Base-by-base conservation (phyloP, 2,888 invertebrate species). In the Cheilosia pagana region DNA sequence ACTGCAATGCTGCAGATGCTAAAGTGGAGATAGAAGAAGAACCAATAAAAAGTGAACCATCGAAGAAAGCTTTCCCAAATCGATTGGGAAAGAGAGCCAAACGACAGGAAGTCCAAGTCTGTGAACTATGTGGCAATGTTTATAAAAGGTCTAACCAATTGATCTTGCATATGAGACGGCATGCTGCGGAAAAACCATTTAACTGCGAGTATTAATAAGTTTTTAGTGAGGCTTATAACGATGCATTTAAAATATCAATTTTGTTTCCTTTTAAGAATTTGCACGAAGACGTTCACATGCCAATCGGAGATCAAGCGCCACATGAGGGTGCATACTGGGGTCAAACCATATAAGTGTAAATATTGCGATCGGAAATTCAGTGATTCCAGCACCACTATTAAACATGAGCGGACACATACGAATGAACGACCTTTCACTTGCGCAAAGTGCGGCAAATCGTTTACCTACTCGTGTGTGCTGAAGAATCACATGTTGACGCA, bases 381-480 rank as follows among this genome's bases (percentile, higher is more conserved):
- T 6, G 92, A 92, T 89, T 91, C 92, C 39, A 92, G 92, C 43
- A 91, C 92, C n/a, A 90, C 91, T 60, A 92, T 92, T 55, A 91
- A 92, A 16, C 92, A 92, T 65, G 92, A 92, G 88, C 88, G 91
- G 86, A 92, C 92, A 8, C 92, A 92, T 57, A 92, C 92, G 16
- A 91, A 92, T 67, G 91, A 91, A 62, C 89, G 92, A 19, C 92
- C 92, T 0, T 92, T 91, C 57, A 87, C 87, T 21, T 92, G 92
- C 65, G 76, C 87, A 28, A 92, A 92, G 5, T 92, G 92, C 76
- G 92, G 92, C 3, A 92, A 92, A 87, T 88, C 91, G 0, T 92
- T 92, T 86, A 91, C 92, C 2, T 92, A 92, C 85, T 92, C 92
- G 0, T 91, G 92, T 87, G 92, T 92, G 2, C 87, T 92, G 1